Conservation (phyloP, 1,140 invertebrate species). For the Armadillidium nasatum region DNA sequence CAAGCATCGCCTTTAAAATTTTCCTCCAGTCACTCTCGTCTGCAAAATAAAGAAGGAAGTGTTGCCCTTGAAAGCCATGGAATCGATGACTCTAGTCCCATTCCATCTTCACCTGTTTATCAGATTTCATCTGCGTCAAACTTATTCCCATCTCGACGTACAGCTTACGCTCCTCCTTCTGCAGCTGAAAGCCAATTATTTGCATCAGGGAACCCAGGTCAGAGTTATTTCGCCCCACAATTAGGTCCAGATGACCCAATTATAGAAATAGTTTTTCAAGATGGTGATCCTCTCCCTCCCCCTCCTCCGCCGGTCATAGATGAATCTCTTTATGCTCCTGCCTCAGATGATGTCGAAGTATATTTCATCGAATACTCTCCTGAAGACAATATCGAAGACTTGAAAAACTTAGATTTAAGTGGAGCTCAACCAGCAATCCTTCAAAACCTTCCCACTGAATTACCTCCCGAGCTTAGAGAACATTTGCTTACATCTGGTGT, state of each 20-base stretch:
- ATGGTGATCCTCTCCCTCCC: constrained; percentile 35
- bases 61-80: neutral
- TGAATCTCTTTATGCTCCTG: constrained; percentile 31
- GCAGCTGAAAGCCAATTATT: neutral
- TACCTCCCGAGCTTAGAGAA: constrained; percentile 32
- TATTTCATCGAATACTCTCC: constrained; percentile 42
- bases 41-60: neutral
- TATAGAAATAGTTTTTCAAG: constrained; percentile 43
- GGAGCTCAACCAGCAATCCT: constrained; percentile 35
- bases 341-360: constrained; percentile 38
- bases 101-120: neutral
- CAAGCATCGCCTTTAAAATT: neutral
- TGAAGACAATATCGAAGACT: constrained; percentile 36
- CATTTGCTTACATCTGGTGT: constrained; percentile 35
- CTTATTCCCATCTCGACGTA: neutral
- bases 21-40: neutral
- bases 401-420: constrained; percentile 25
- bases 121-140: neutral
- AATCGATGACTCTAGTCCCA: neutral
- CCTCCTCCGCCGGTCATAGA: constrained; percentile 37
- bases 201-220: neutral
- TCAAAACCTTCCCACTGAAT: constrained; percentile 35
- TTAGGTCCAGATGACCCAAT: constrained; percentile 34
- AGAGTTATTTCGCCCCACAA: neutral
- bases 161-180: neutral